phyloP scores from a whole-genome alignment of 2,888 invertebrate genomes.

The Eupithecia subfuscata region DNA sequence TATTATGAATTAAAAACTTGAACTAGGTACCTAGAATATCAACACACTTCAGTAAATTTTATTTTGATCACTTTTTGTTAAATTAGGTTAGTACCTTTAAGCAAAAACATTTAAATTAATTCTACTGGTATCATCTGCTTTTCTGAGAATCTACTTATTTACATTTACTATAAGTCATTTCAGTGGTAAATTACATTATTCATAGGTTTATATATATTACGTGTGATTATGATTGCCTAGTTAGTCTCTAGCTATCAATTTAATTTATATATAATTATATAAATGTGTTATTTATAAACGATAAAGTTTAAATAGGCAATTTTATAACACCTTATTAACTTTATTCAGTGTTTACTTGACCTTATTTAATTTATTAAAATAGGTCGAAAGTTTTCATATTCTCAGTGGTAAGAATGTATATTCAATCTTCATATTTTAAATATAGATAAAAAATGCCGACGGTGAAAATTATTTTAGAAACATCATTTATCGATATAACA shows the following conservation, averaged over 20 bases:
- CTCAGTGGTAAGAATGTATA: no score
- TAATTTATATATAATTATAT: not conserved
- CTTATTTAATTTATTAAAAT: not conserved
- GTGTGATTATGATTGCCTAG: not conserved
- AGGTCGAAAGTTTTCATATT: not conserved
- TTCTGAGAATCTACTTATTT: conserved; percentile 12
- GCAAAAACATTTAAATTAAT: conserved; percentile 5
- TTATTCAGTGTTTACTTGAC: not conserved
- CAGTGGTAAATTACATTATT: not conserved
- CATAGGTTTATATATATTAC: not conserved
- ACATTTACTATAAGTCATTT: not conserved
- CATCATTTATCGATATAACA: no score
- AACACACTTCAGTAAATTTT: conserved; percentile 16
- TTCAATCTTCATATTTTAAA: no score
- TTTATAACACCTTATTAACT: not conserved
- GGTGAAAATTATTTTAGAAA: not conserved
- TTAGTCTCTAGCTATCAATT: not conserved
- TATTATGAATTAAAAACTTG: conserved; percentile 25
- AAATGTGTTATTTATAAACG: not conserved
- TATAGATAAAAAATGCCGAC: not conserved
- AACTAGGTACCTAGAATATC: conserved; percentile 17
- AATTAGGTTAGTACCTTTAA: conserved; percentile 13
- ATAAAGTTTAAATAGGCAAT: not conserved
- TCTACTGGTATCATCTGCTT: conserved; percentile 21
- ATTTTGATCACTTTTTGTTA: conserved; percentile 12